Base-by-base conservation (phyloP, 2,797 vertebrate genomes). In the Gallinago solitaria region DNA sequence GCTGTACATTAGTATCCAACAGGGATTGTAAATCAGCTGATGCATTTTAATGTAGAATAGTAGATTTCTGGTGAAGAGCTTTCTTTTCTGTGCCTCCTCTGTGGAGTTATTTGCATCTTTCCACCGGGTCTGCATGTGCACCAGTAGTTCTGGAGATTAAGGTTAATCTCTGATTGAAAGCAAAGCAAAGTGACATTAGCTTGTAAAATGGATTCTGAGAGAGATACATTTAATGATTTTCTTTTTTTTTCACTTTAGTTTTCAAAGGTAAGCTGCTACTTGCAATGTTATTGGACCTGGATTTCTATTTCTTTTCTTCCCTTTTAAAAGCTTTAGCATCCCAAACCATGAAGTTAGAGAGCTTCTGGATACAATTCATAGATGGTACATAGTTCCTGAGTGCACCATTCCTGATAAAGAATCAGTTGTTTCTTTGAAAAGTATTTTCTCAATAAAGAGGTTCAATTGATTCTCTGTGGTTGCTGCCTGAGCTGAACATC, bases 171-270 rank as follows among this genome's bases (percentile, higher is more conserved):
- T 90, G 77, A 89, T 33, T 94, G 87, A 90, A 89, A 81, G 92
- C 67, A 86, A 90, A 91, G 89, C 65, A 85, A 89, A 96, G 83
- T 73, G 78, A 92, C 59, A 51, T 87, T 73, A 90, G 57, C 57
- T 91, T 91, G 78, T 94, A 83, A 94, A 95, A 95, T 69, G 50
- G 89, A 85, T 93, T 95, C 79, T 64, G 43, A 17, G 86, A 92
- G 59, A 85, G 90, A 83, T 67, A 81, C 17, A 35, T 70, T 50
- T 86, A 94, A 65, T 47, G 67, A 79, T 76, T 93, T 74, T 4
- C 21, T 33, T 75, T 74, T 71, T 71, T 82, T 48, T 50, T 1
- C 1, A 2, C 28, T 64, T 90, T 43, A 57, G 45, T 53, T 75
- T 75, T 83, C 54, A 90, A 84, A 94, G 64, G 74, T 91, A 92